A percentile compares a stretch with the other conserved stretches of the same genome.
These are phyloP conservation scores for Lycopodina hypogea DNA, from an alignment of 37 sponge, comb jelly and placozoan genomes.

Conservation along the genomic window DNA sequence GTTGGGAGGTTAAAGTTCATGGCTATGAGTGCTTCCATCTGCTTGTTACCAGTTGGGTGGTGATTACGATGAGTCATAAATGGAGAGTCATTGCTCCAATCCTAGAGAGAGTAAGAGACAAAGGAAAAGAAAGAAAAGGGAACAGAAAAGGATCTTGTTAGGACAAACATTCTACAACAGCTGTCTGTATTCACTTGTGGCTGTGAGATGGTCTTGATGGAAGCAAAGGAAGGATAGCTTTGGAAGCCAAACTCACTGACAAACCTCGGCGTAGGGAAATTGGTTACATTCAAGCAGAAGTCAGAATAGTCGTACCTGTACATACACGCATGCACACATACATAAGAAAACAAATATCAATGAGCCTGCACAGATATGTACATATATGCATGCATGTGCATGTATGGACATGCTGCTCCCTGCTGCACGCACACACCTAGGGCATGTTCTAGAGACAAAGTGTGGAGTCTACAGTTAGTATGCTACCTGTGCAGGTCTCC, in stretches of 20 bases:
- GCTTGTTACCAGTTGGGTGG: constrained; percentile 84
- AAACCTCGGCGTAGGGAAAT: constrained; percentile 89
- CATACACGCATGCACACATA: not conserved
- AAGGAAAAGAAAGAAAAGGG: not conserved
- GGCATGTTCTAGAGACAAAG: no score
- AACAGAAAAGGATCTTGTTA: not conserved
- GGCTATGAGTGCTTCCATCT: constrained; percentile 57
- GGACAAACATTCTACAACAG: no score
- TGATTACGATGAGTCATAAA: constrained; percentile 89
- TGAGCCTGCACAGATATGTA: no score
- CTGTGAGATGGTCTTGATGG: constrained; percentile 52
- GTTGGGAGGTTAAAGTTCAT: constrained; percentile 67
- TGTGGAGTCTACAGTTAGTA: not conserved
- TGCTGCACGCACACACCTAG: no score
- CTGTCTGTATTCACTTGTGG: constrained; percentile 26
- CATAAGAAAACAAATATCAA: not conserved
- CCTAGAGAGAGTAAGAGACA: constrained; percentile 39
- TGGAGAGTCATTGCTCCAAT: constrained; percentile 78
- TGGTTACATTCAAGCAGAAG: constrained; percentile 78
- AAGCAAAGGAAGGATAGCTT: constrained; percentile 81
- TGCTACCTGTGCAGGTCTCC: constrained; percentile 89
- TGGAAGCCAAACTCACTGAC: constrained; percentile 97
- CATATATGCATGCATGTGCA: no score
- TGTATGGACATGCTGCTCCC: no score
- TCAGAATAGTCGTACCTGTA: constrained; percentile 84